Base-by-base conservation (phyloP, 1,140 invertebrate genomes). In the Euwallacea fornicatus region DNA sequence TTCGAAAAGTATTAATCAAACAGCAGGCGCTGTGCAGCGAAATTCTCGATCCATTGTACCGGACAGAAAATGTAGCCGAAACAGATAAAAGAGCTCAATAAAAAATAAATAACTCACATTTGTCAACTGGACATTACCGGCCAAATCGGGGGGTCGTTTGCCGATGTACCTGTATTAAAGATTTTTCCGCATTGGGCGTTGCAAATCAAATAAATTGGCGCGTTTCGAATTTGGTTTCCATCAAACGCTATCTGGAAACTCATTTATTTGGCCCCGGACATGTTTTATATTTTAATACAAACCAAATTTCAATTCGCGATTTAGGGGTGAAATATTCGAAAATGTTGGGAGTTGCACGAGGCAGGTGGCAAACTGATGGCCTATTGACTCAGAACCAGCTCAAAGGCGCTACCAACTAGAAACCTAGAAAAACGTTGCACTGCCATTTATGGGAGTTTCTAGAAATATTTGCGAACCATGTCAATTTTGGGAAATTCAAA, bases 171-270 rank as follows among this genome's bases (percentile, higher is more conserved):
- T 63, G 68, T 55, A 70, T 70, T 70, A 70, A 70, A 70, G 68
- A 70, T 70, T 70, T 70, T 70, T 64, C 59, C 50, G 47, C 68
- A 70, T 56, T 44, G 47, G 53, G 50, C 60, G 13, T 33, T 46
- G 59, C 61, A 70, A 70, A 70, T 70, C 68, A 70, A 70, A 63
- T 70, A 70, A 70, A 70, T 70, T 70, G 68, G 68, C 61, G 61
- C 55, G 59, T 70, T 70, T 70, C 16, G 68, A 64, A 70, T 64
- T 64, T 53, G 68, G 62, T 70, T 70, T 70, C 68, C 60, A 70
- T 70, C 68, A 70, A 70, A 55, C 68, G 60, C 46, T 70, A 70
- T 70, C 68, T 62, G 9, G 46, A 50, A 64, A 70, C 59, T 70
- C 68, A 70, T 70, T 70, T 70, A 64, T 70, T 70, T 69, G 16